Conservation (phyloP, 2,797 vertebrate species). For the Scleropages formosus region DNA sequence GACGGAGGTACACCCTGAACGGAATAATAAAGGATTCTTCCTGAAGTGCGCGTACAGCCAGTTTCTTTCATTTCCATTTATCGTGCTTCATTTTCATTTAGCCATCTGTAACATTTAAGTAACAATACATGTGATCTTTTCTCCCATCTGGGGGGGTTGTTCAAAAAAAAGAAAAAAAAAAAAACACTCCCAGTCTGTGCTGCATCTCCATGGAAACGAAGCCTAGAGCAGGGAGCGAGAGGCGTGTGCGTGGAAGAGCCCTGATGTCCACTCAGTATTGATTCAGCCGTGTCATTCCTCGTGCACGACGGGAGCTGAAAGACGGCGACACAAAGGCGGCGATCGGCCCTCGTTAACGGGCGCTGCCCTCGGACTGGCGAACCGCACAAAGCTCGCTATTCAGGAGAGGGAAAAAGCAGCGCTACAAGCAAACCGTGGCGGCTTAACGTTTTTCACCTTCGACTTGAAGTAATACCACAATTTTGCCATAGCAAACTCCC, state of each 20-base stretch:
- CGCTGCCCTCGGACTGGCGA: no score
- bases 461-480: no score
- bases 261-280: neutral
- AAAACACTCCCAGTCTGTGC: neutral
- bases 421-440: no score
- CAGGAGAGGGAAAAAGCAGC: no score
- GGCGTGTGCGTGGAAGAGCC: neutral
- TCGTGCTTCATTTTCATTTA: neutral
- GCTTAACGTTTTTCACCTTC: no score
- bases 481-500: no score
- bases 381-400: no score
- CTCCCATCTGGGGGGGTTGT: neutral
- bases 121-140: neutral
- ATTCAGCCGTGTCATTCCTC: neutral
- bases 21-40: no score
- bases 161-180: neutral
- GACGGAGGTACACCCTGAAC: no score
- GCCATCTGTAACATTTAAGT: neutral
- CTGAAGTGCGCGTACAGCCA: neutral
- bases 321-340: neutral
- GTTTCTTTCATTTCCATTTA: neutral
- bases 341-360: no score
- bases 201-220: slow-evolving; percentile 24
- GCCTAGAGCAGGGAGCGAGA: slow-evolving; percentile 4
- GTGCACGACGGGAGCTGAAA: neutral